Percentiles rank a stretch among this genome's conserved stretches.
Conservation (phyloP, 2,888 invertebrate species). For the Tiliacea citrago region DNA sequence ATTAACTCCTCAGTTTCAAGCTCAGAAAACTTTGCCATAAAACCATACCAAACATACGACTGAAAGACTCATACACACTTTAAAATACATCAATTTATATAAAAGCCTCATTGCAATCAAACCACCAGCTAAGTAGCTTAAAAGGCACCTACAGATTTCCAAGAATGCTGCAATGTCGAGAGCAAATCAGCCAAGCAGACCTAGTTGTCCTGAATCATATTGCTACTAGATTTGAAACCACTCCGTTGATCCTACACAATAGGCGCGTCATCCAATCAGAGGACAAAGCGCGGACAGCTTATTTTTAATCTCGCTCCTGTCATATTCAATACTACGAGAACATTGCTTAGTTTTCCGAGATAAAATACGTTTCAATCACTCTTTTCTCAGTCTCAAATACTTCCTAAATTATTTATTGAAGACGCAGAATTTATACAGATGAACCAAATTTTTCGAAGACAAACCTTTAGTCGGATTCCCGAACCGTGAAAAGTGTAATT, state of each 20-base stretch:
- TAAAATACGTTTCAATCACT: neutral
- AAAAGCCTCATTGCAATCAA: neutral
- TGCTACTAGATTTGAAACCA: constrained; percentile 25
- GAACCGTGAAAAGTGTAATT: neutral
- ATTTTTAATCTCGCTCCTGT: constrained; percentile 39
- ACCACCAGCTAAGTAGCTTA: neutral
- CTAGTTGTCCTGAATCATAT: neutral
- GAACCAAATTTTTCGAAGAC: neutral
- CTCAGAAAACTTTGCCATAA: neutral
- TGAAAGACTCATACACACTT: neutral
- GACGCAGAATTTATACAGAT: too few relatives aligned
- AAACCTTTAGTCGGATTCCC: neutral
- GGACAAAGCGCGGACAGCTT: constrained; percentile 1
- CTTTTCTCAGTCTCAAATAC: neutral
- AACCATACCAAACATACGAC: too few relatives aligned
- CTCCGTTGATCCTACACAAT: constrained; percentile 32
- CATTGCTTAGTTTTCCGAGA: neutral
- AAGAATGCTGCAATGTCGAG: neutral
- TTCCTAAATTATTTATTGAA: neutral
- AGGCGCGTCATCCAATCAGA: constrained; percentile 28
- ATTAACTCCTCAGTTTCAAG: neutral
- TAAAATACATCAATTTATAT: too few relatives aligned
- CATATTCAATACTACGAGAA: neutral
- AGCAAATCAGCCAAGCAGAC: neutral
- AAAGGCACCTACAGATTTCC: neutral